Evolutionary conservation across 2,113 vertebrate species (phyloP), one percentile per base, ranked within the genome.

Genomic region (Hippopotamus amphibius): DNA sequence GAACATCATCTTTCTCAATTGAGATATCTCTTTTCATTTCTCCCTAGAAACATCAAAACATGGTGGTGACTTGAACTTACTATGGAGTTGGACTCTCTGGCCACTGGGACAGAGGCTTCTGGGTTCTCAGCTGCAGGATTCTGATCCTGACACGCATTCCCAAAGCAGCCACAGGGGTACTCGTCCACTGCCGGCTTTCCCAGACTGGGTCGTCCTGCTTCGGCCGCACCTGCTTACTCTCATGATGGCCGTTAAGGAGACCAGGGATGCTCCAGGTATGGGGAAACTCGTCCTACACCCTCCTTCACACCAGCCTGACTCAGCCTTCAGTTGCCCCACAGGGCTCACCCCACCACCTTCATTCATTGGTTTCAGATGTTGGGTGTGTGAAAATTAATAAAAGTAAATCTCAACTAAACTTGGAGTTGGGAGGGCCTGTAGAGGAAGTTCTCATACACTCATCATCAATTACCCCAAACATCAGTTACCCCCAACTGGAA

Each of bases 31-130:
- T 93, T 69, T 93, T 96, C 50, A 17, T 85, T n/a, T 93, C 93
- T 95, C 91, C 76, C 84, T 55, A 77, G 83, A 93, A 97, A 93
- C 72, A 41, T 88, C 95, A 72, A 90, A 50, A 79, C 74, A 30
- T 43, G 72, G 87, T 22, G 37, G 65, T 37, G 65, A 84, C 30
- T 17, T 7, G 7, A 77, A 41, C 76, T 90, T 68, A 61, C 88
- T 37, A 72, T 26, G 59, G 71, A 63, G 37, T 21, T 37, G 33
- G 93, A 76, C 22, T 57, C 59, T 43, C 28, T 11, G 59, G 61
- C 68, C 69, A 48, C 71, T 76, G 10, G 5, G 37, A 43, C 48
- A 81, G 92, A 90, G 33, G 14, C 72, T 94, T 85, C 76, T 66
- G 94, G 93, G 86, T 57, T 48, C 50, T 63, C 86, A 61, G 1